Percentiles rank a stretch among this genome's conserved stretches.
Evolutionary conservation across 2,113 vertebrate species (phyloP).

Genomic region (Chroicocephalus ridibundus): DNA sequence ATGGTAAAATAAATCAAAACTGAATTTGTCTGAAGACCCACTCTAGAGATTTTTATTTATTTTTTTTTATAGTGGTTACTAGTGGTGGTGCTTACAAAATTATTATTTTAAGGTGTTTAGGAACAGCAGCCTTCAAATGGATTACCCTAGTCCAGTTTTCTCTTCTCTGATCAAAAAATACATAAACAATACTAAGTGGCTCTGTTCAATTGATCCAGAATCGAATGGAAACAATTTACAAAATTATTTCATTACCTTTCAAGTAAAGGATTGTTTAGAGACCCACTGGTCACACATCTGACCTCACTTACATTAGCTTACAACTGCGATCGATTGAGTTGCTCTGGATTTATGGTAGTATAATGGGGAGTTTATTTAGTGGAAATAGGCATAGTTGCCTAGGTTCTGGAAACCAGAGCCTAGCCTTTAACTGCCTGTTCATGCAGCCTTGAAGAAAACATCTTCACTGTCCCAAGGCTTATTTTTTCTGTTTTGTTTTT

Average conservation of each 20-base stretch:
- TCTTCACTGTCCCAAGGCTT: background rate
- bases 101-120: background rate
- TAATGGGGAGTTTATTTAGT: background rate
- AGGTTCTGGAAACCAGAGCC: background rate
- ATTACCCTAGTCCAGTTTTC: background rate
- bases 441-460: background rate
- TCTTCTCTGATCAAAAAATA: background rate
- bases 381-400: background rate
- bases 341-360: background rate
- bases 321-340: background rate
- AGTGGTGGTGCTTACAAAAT: background rate
- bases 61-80: background rate
- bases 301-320: background rate
- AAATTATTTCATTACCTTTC: constrained; percentile 6
- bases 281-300: background rate
- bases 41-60: background rate
- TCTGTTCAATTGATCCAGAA: constrained; percentile 12
- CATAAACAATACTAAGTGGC: constrained; percentile 7
- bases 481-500: background rate
- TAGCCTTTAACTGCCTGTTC: background rate
- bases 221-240: background rate
- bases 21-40: background rate
- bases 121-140: background rate
- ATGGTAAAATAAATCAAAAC: background rate
- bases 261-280: constrained; percentile 15